These are phyloP conservation scores for Charadrius vociferus DNA, from an alignment of 2,113 vertebrate genomes.

Conservation along the genomic window DNA sequence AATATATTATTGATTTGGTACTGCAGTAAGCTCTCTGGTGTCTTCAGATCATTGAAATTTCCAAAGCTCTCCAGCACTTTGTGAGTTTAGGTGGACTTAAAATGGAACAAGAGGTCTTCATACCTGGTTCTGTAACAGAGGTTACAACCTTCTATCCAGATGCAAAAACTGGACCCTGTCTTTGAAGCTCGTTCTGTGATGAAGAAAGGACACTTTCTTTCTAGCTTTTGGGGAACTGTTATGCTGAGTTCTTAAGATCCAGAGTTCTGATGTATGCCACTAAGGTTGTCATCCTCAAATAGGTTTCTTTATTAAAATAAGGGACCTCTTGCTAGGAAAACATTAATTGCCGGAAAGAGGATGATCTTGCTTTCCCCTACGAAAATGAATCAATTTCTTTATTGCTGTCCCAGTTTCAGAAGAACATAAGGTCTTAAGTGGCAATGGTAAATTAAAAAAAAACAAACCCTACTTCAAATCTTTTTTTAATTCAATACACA, in stretches of 20 bases:
- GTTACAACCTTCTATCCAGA: background rate
- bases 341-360: background rate
- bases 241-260: background rate
- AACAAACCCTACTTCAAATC: background rate
- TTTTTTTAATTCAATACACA: background rate
- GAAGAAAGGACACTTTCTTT: background rate
- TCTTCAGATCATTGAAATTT: background rate
- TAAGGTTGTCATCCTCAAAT: background rate
- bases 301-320: background rate
- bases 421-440: background rate
- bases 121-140: background rate
- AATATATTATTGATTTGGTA: background rate
- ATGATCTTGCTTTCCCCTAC: background rate
- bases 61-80: background rate
- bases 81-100: background rate
- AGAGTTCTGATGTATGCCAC: background rate
- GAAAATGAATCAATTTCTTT: background rate
- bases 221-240: background rate
- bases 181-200: background rate
- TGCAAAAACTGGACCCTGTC: background rate
- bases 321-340: background rate
- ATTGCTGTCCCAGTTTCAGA: background rate
- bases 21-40: background rate
- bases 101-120: background rate
- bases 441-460: background rate